phyloP scores from a whole-genome alignment of 2,797 vertebrate species.

The Lateolabrax maculatus region DNA sequence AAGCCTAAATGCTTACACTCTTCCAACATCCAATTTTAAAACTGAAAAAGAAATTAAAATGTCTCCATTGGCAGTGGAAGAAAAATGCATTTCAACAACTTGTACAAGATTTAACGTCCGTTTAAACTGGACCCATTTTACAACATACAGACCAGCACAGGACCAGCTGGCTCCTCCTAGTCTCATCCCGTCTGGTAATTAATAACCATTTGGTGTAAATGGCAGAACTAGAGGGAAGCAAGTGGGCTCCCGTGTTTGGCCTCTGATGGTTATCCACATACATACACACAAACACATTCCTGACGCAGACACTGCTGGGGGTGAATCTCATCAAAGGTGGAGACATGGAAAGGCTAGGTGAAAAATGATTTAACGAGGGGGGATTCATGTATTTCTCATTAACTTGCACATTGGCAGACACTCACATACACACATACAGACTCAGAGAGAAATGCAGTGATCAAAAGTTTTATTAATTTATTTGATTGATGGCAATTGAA shows the following conservation, averaged over 20 bases:
- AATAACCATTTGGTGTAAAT: slow-evolving; percentile 95
- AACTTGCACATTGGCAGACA: not conserved
- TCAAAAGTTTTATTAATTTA: slow-evolving; percentile 13
- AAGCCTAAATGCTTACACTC: not conserved
- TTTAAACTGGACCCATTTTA: not conserved
- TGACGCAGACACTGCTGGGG: slow-evolving; percentile 11
- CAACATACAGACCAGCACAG: not conserved
- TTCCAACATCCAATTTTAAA: not conserved
- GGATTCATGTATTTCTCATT: slow-evolving; percentile 34
- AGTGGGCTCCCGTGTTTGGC: not conserved
- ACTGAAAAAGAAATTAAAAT: not conserved
- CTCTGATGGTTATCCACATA: slow-evolving; percentile 21
- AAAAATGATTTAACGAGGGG: slow-evolving; percentile 32
- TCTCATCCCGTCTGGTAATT: slow-evolving; percentile 86
- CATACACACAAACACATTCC: slow-evolving; percentile 7
- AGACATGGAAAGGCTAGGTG: not conserved
- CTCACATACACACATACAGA: not conserved
- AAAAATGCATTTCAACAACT: not conserved
- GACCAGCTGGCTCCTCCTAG: slow-evolving; percentile 32
- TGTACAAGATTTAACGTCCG: not conserved
- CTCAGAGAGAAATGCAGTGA: not conserved
- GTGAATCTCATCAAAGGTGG: slow-evolving; percentile 41
- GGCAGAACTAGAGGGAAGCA: slow-evolving; percentile 21
- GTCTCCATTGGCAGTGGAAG: no score
- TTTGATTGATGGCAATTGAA: slow-evolving; percentile 1